Base-by-base conservation (phyloP, 2,888 invertebrate genomes). In the Parnassius mnemosyne region DNA sequence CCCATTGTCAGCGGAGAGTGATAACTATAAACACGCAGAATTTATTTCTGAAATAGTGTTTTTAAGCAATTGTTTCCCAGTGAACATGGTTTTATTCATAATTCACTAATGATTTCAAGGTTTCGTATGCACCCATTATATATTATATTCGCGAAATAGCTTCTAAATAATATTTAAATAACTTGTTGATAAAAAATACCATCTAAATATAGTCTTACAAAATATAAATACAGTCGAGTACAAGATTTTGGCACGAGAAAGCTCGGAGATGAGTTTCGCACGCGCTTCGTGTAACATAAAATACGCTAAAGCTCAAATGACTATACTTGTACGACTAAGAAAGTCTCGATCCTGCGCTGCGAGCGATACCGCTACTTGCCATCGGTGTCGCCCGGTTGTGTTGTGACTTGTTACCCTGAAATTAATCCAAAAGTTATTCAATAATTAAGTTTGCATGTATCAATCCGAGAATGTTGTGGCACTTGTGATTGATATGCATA, bases 281-380 rank as follows among this genome's bases (percentile, higher is more conserved):
- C 68, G 69, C 69, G 10, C 13, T 13, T 67, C 70, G 66, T 66
- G 68, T 70, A 74, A 81, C 34, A 54, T 62, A 77, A 68, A 70
- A 77, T 76, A 72, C 60, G 74, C 83, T 89, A 87, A 85, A 83
- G 78, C 85, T 88, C 87, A 70, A 82, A 83, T 86, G 87, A 88
- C 88, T 89, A 88, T 75, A 72, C 76, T 71, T 74, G 74, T 84
- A 79, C 78, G 76, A 81, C 77, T 78, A 58, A 58, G 44, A 34
- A 53, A 44, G 43, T 53, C 16, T 43, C 12, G 20, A 46, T 13
- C 44, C 46, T 54, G 34, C 49, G 49, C 56, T 42, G 34, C 25
- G 11, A 13, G 44, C 52, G 20, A 13, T 25, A 46, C 42, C 57
- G 52, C 53, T 47, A 53, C 43, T 51, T 43, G 53, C 59, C 41